These are phyloP conservation scores for Orthonyx spaldingii DNA, from an alignment of 2,113 vertebrate species.

Conservation along the genomic window DNA sequence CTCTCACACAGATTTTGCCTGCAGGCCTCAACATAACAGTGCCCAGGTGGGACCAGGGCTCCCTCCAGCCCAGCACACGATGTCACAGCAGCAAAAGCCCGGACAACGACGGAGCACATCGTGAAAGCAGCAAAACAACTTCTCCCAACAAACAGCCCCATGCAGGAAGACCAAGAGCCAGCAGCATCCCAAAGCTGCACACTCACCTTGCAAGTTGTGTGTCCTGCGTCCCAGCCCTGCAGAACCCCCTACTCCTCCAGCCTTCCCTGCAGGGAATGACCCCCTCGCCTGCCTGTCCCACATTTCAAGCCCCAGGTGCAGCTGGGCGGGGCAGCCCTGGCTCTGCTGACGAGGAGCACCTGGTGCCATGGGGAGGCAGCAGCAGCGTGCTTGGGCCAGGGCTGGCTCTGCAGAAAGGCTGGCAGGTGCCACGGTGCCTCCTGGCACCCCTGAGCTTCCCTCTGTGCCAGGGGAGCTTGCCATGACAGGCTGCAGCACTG, in stretches of 20 bases:
- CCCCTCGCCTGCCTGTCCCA: fast-evolving
- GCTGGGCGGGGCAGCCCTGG: neutral
- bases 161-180: fast-evolving
- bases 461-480: fast-evolving
- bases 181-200: fast-evolving
- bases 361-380: fast-evolving
- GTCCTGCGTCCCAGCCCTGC: fast-evolving
- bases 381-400: fast-evolving
- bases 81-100: fast-evolving
- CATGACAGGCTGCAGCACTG: fast-evolving
- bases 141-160: neutral
- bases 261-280: fast-evolving
- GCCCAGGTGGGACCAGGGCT: neutral
- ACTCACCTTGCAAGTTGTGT: fast-evolving
- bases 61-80: neutral
- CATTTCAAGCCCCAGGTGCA: neutral
- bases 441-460: neutral
- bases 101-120: fast-evolving
- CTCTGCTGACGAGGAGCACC: neutral
- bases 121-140: fast-evolving
- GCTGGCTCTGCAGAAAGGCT: neutral
- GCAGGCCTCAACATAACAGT: fast-evolving
- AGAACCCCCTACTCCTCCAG: fast-evolving
- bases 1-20: fast-evolving
- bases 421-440: fast-evolving